phyloP scores from a whole-genome alignment of 2,797 vertebrate species.

The Mionectes olivaceus region DNA sequence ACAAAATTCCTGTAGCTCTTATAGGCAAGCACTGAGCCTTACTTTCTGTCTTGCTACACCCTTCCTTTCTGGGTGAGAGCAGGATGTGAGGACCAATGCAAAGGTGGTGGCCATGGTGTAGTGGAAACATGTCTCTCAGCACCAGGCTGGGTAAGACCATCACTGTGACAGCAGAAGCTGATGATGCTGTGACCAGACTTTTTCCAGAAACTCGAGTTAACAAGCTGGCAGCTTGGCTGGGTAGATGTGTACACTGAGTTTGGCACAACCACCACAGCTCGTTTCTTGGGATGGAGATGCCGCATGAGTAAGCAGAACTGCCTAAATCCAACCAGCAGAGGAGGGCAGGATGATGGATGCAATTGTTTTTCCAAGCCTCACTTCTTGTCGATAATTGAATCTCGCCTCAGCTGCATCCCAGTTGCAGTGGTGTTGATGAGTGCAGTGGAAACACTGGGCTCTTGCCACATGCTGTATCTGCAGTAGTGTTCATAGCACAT shows the following conservation, averaged over 20 bases:
- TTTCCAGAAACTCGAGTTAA: neutral
- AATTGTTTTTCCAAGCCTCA: neutral
- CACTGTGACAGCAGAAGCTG: neutral
- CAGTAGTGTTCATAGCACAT: neutral
- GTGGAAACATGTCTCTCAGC: neutral
- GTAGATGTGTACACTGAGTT: neutral
- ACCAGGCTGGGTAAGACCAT: neutral
- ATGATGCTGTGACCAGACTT: neutral
- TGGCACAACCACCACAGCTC: neutral
- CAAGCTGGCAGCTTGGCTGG: neutral
- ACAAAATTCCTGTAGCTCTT: neutral
- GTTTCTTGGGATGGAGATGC: neutral
- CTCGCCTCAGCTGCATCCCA: neutral
- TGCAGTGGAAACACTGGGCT: neutral
- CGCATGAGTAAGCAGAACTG: neutral
- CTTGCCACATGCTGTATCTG: rapidly evolving
- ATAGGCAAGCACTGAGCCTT: neutral
- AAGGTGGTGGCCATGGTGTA: neutral
- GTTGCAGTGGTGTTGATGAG: neutral
- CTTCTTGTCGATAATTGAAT: neutral
- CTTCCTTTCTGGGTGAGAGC: neutral
- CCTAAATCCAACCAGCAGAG: neutral
- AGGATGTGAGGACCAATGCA: neutral
- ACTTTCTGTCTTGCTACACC: neutral
- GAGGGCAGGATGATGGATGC: neutral